phyloP scores from a whole-genome alignment of 2,888 invertebrate genomes.

The Loripinus fragilis region DNA sequence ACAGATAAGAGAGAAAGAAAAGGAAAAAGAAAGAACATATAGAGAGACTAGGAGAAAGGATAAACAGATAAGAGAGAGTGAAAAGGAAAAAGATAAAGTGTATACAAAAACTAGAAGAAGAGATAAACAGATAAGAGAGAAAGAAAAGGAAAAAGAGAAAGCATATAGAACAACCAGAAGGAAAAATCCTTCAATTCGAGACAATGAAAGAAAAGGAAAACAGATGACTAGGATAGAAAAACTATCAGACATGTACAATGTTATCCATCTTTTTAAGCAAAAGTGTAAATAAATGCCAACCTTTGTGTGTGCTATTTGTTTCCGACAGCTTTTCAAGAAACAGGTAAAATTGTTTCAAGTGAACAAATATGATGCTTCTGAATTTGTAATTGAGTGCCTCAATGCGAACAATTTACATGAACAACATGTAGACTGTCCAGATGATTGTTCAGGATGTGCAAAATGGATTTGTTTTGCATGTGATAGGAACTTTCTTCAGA shows the following conservation, averaged over 20 bases:
- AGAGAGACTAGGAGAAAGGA: no score
- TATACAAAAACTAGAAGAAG: no score
- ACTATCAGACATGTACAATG: slow-evolving; percentile 7
- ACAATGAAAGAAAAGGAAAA: slow-evolving; percentile 1
- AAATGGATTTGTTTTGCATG: slow-evolving; percentile 8
- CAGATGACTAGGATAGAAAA: no score
- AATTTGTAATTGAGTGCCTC: slow-evolving; percentile 1
- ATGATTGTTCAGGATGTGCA: background rate
- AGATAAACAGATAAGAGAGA: no score
- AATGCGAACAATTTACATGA: slow-evolving; percentile 3
- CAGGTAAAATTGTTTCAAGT: slow-evolving; percentile 29
- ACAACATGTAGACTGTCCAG: background rate
- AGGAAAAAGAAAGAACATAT: no score
- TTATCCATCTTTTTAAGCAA: slow-evolving; percentile 20
- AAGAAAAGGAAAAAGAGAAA: no score
- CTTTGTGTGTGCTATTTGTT: slow-evolving; percentile 31
- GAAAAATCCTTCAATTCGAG: background rate
- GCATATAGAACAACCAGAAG: no score
- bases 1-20: no score
- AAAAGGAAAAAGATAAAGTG: no score
- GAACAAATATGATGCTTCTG: slow-evolving; percentile 15
- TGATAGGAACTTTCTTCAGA: slow-evolving; percentile 13
- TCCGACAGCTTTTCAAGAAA: no score
- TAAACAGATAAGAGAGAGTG: no score
- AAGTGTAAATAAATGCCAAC: slow-evolving; percentile 21